These are phyloP conservation scores for Xiphydria camelus DNA, from an alignment of 2,888 invertebrate species.

Conservation along the genomic window DNA sequence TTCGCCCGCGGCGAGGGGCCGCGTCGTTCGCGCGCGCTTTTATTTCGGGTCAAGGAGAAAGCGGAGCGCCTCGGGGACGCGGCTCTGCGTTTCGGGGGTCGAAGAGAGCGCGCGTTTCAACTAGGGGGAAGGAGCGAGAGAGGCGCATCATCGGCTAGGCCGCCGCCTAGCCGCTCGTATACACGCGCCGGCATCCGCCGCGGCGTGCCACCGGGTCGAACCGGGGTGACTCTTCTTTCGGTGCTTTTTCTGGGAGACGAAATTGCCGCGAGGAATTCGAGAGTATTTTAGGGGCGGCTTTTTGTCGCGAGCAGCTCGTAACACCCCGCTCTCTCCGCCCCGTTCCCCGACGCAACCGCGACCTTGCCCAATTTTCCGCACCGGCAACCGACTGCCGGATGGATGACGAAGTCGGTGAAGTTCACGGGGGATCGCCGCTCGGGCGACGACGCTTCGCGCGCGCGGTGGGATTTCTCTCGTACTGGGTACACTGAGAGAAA, in stretches of 20 bases:
- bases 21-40: slow-evolving; percentile 12
- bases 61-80: too few species aligned
- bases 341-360: slow-evolving; percentile 21
- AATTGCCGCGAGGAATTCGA: slow-evolving; percentile 39
- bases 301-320: slow-evolving; percentile 33
- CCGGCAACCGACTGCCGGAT: too few species aligned
- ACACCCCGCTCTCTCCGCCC: slow-evolving; percentile 8
- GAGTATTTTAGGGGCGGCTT: slow-evolving; percentile 50
- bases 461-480: too few species aligned
- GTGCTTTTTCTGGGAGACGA: slow-evolving; percentile 13
- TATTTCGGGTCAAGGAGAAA: too few species aligned
- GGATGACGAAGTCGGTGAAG: too few species aligned
- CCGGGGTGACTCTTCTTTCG: slow-evolving; percentile 25
- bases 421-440: too few species aligned
- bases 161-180: background rate
- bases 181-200: background rate
- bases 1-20: slow-evolving; percentile 28
- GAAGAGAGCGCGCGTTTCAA: too few species aligned
- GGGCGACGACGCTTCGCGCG: too few species aligned
- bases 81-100: too few species aligned
- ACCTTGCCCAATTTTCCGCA: slow-evolving; percentile 29
- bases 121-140: background rate
- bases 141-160: too few species aligned
- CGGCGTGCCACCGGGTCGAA: slow-evolving; percentile 1
- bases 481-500: too few species aligned